These are phyloP conservation scores for Triplophysa rosa DNA, from an alignment of 2,113 vertebrate genomes.

Conservation along the genomic window DNA sequence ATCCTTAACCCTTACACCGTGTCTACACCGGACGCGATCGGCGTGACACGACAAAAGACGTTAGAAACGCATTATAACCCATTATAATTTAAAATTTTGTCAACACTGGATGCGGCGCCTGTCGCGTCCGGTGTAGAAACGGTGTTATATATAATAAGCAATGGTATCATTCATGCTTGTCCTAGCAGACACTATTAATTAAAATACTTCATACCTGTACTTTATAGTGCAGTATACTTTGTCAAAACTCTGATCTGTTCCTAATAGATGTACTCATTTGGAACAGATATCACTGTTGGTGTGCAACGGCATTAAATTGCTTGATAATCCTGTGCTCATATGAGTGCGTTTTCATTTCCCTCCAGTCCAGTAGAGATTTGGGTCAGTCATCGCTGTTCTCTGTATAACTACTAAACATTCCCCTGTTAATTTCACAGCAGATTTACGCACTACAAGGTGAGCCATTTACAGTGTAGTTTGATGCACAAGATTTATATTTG, in stretches of 20 bases:
- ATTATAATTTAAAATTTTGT: too few species aligned
- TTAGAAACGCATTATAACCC: too few species aligned
- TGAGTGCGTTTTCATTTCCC: slow-evolving; percentile 41
- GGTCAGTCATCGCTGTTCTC: slow-evolving; percentile 8
- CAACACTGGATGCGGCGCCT: too few species aligned
- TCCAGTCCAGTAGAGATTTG: slow-evolving; percentile 48
- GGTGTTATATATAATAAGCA: not conserved
- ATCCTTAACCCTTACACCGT: not conserved
- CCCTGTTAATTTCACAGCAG: slow-evolving; percentile 35
- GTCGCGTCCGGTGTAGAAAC: too few species aligned
- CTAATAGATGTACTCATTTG: slow-evolving; percentile 11
- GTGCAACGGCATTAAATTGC: slow-evolving; percentile 51
- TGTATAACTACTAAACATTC: not conserved
- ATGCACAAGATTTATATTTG: not conserved
- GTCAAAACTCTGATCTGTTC: slow-evolving; percentile 6
- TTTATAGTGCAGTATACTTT: not conserved
- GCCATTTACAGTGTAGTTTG: not conserved
- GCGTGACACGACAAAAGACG: too few species aligned
- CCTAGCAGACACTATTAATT: not conserved
- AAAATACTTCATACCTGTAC: slow-evolving; percentile 6
- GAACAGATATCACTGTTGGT: slow-evolving; percentile 52
- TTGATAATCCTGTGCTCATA: slow-evolving; percentile 33
- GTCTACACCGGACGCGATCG: too few species aligned
- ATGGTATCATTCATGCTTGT: not conserved
- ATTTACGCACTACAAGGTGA: slow-evolving; percentile 22